Base-by-base conservation (phyloP, 2,888 invertebrate species). In the Endotricha flammealis region DNA sequence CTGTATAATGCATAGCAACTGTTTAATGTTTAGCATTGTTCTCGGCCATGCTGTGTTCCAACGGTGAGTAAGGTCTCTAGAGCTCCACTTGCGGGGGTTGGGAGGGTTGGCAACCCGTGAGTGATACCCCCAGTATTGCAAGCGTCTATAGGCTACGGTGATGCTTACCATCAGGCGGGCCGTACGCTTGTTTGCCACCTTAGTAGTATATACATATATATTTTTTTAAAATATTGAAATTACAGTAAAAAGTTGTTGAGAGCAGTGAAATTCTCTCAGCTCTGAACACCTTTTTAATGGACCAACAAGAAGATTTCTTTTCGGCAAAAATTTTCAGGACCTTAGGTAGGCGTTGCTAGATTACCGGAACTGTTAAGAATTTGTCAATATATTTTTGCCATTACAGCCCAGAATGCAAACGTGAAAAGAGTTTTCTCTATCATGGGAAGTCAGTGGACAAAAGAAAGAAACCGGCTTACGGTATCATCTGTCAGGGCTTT, bases 401-500 rank as follows among this genome's bases (percentile, higher is more conserved):
- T 47, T 8, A 36, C 41, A 41, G 46, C 42, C 8, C 48, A 50
- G 12, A 46, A 48, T 37, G 46, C 46, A 40, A 48, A 44, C 31
- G 46, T 50, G 37, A 46, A 50, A 46, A 48, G 48, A 40, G 43
- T 45, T 29, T 45, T 49, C 45, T 47, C 42, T 38, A 33, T 44
- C 32, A 44, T 42, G 44, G 43, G 41, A 24, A 38, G 38, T 36
- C 43, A 43, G 41, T 44, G 42, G 44, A 38, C 41, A 24, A 36
- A 36, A 12, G 30, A 36, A 30, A 30, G 36, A 42, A 42, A 36
- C 32, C 32, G 35, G 32, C 38, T 39, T 38, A 40, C 24, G 32
- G 42, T 46, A 33, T 41, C 42, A 40, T 45, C 41, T 25, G 36
- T 30, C 16, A 16, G 16, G 16, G 16, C 16, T 25, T 11, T 29